Evolutionary conservation across 2,888 invertebrate species (phyloP), one percentile per base, ranked within the genome.

Genomic region (Gymnocheta viridis): DNA sequence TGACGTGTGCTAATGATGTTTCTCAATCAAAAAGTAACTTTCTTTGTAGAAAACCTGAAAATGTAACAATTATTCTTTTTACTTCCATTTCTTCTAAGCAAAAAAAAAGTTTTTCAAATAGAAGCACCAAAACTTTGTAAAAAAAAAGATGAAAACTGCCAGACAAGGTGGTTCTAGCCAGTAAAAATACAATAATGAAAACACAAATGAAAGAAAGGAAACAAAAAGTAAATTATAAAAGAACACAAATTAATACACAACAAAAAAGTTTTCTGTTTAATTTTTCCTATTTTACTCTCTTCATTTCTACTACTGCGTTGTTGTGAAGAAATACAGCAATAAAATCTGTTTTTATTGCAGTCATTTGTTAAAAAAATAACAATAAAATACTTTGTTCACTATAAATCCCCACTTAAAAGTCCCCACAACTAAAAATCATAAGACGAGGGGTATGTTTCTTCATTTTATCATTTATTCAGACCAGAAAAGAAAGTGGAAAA

Each of bases 21-120:
- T 88, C 87, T 87, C 89, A 90, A 90, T 90, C 90, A 90, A 89
- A 89, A 90, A 89, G 89, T 89, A 87, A 88, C 89, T 88, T 89
- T 51, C 49, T 4, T 64, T 80, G 49, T 19, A 32, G 17, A 64
- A 64, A 76, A 58, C 12, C 32, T 38, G 41, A 56, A 58, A 70
- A 67, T 60, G 44, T 60, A 51, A 41, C 27, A 74, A 76, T 12
- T 41, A 62, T 62, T 58, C 14, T 41, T 58, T 32, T 74, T 41
- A 1, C 24, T 44, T 73, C 6, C 17, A 47, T 69, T 60, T 22
- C 44, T 67, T 32, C 51, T 38, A 38, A 47, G 44, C 41, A 47
- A 29, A 67, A 47, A 29, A 67, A 77, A 78, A 77, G n/a, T 80
- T 80, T 72, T 77, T 77, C 49, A 80, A 72, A 77, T 54, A 70